Base-by-base conservation (phyloP, 2,888 invertebrate genomes). In the Drosophila colorata region DNA sequence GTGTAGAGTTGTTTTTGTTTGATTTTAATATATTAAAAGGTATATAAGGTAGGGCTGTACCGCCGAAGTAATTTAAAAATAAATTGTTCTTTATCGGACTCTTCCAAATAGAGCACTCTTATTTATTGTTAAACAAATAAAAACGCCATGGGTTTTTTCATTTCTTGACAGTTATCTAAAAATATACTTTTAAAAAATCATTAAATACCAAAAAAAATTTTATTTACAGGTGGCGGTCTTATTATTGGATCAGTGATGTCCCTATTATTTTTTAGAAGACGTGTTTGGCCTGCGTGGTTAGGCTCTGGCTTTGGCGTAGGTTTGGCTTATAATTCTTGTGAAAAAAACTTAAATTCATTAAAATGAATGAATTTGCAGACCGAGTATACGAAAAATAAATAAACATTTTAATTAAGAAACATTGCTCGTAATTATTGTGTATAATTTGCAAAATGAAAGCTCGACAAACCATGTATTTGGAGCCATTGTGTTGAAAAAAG, bases 271-370 rank as follows among this genome's bases (percentile, higher is more conserved):
- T 95, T 98, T 87, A 95, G 95, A 91, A 93, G 96, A 90, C 94
- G 95, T 92, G 93, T 95, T 88, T 98, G 98, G 98, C 98, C 98
- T 1, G 93, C 98, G 28, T 94, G 97, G 89, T 94, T 97, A 66
- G 98, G 98, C 37, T 94, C 96, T 76, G 98, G 98, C 56, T 95
- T 97, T 91, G 99, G 98, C 38, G 93, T 98, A 85, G 99, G 99
- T 51, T 95, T 97, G 93, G 98, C 97, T 1, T 91, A 91, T 46
- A 88, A 82, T 58, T 82, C 85, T 64, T 91, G 91, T 71, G 90
- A 91, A 73, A 80, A 82, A 33, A 88, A 88, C 25, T 65, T 91
- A 52, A 91, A 86, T 55, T 83, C 88, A 43, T 78, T 85, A 38
- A 83, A 85, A 52, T 87, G 55, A 73, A 40, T 69, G 41, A 53